phyloP scores from a whole-genome alignment of 2,888 invertebrate genomes.

The Ischnura elegans region DNA sequence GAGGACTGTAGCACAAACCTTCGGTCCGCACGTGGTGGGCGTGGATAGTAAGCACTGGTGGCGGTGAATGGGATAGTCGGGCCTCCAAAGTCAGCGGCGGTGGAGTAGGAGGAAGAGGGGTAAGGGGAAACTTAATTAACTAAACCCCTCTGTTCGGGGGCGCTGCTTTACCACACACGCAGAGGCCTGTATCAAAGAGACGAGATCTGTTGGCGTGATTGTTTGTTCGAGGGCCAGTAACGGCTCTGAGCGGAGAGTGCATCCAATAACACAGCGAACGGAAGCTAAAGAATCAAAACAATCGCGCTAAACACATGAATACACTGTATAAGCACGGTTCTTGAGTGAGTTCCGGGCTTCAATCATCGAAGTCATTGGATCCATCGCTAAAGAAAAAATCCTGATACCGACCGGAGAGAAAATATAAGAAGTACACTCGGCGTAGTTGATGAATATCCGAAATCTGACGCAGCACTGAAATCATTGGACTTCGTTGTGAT shows the following conservation, averaged over 20 bases:
- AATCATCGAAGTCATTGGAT: too few species aligned
- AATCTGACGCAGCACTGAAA: too few species aligned
- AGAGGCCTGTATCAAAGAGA: neutral
- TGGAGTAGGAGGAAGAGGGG: neutral
- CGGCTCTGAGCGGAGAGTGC: neutral
- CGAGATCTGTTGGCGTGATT: neutral
- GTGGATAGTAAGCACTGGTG: neutral
- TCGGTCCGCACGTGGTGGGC: neutral
- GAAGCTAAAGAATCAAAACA: neutral
- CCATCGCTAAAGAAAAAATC: too few species aligned
- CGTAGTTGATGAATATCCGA: too few species aligned
- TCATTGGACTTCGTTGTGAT: too few species aligned
- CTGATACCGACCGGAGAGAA: too few species aligned
- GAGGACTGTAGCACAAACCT: neutral
- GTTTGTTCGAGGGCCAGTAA: neutral
- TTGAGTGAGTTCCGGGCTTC: too few species aligned
- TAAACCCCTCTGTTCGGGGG: neutral
- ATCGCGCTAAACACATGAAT: too few species aligned
- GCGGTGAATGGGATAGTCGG: conserved; percentile 20
- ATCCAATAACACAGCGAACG: neutral
- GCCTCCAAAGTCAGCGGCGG: neutral
- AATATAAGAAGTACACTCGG: too few species aligned
- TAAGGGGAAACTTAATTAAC: neutral
- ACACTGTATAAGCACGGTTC: too few species aligned
- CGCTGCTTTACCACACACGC: neutral